Conservation (phyloP, 2,888 invertebrate genomes). For the Hypomecis punctinalis region DNA sequence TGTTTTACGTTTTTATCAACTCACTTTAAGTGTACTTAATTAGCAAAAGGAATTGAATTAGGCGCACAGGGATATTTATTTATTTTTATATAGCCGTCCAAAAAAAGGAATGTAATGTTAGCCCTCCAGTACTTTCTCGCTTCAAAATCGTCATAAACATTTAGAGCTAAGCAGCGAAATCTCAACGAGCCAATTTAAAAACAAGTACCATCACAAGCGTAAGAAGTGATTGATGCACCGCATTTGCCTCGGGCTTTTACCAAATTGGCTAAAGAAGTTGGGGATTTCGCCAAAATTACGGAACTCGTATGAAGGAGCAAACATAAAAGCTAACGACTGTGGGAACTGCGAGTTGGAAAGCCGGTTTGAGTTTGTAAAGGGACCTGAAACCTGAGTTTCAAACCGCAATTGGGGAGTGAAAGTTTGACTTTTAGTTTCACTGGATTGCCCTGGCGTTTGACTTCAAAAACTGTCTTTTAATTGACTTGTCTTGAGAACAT, state of each 20-base stretch:
- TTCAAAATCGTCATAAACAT: background rate
- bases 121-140: background rate
- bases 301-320: constrained; percentile 28
- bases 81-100: too few relatives aligned
- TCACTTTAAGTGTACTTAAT: too few relatives aligned
- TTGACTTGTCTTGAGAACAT: too few relatives aligned
- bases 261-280: constrained; percentile 32
- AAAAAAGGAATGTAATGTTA: too few relatives aligned
- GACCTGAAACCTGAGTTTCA: constrained; percentile 14
- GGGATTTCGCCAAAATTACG: constrained; percentile 23
- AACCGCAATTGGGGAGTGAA: constrained; percentile 5
- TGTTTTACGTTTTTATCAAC: too few relatives aligned
- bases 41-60: too few relatives aligned
- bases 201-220: constrained; percentile 11
- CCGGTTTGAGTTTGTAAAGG: constrained; percentile 23
- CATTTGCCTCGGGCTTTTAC: constrained; percentile 24
- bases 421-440: constrained; percentile 14
- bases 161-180: background rate
- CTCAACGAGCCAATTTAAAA: constrained; percentile 10
- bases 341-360: constrained; percentile 25
- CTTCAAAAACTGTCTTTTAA: background rate
- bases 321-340: constrained; percentile 30
- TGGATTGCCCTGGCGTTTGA: background rate
- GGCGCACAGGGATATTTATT: too few relatives aligned
- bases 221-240: constrained; percentile 28